Percentiles rank a stretch among this genome's conserved stretches.
These are phyloP conservation scores for Apogon talboti DNA, from an alignment of 2,797 vertebrate genomes.

Conservation along the genomic window DNA sequence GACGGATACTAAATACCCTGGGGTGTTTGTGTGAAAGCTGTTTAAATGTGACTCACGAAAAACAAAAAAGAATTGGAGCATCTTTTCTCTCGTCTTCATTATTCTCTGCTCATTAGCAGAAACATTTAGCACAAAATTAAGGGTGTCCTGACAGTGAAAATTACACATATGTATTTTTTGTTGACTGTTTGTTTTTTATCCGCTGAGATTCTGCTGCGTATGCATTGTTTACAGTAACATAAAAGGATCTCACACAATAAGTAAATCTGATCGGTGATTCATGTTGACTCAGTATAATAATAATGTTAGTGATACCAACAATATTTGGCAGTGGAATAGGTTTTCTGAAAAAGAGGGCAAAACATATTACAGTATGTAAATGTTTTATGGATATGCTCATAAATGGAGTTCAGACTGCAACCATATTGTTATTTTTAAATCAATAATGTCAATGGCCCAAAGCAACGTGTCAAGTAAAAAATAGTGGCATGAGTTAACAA, in stretches of 20 bases:
- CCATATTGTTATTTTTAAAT: conserved; percentile 78
- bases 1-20: conserved; percentile 46
- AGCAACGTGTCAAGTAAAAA: conserved; percentile 74
- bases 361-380: conserved; percentile 72
- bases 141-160: conserved; percentile 24
- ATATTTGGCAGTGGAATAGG: conserved; percentile 59
- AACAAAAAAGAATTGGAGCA: conserved; percentile 44
- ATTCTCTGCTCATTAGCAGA: conserved; percentile 60
- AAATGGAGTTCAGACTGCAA: conserved; percentile 62
- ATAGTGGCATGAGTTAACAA: conserved; percentile 74
- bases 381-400: conserved; percentile 71
- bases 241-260: conserved; percentile 39
- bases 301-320: conserved; percentile 68
- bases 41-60: conserved; percentile 42
- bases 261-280: conserved; percentile 57
- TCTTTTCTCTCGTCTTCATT: conserved; percentile 40
- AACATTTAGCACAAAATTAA: conserved; percentile 42
- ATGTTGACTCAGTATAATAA: conserved; percentile 49
- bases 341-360: conserved; percentile 49
- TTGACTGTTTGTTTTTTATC: conserved; percentile 47
- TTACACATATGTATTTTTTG: conserved; percentile 18
- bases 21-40: conserved; percentile 47
- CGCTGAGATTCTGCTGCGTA: conserved; percentile 28
- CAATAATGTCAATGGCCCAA: conserved; percentile 78
- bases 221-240: conserved; percentile 43